Evolutionary conservation across 2,113 vertebrate genomes (phyloP).

Genomic region (Uria lomvia): DNA sequence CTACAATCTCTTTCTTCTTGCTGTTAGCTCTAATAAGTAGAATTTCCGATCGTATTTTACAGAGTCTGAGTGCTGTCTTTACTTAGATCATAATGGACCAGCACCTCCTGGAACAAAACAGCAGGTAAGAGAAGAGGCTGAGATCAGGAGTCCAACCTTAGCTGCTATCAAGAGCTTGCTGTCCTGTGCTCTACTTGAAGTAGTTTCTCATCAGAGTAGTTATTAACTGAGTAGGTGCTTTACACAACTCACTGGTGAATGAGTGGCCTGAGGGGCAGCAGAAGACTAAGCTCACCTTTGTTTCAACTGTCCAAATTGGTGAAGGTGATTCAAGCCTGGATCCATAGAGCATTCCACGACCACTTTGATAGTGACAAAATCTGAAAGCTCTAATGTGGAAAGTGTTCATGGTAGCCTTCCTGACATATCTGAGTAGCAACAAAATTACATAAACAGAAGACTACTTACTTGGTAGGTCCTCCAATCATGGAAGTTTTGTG

Average conservation of each 20-base stretch:
- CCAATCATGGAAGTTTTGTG: slow-evolving; percentile 77
- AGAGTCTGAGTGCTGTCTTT: background rate
- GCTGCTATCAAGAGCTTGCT: background rate
- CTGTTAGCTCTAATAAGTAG: background rate
- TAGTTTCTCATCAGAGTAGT: background rate
- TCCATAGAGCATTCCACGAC: background rate
- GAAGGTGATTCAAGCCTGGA: background rate
- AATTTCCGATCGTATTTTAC: background rate
- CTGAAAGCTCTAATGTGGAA: background rate
- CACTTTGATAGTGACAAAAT: background rate
- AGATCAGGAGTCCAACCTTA: background rate
- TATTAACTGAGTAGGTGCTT: background rate
- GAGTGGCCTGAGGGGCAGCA: background rate
- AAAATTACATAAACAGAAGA: background rate
- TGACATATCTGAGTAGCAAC: background rate
- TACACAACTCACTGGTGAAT: background rate
- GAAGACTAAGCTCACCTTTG: background rate
- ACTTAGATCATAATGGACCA: background rate
- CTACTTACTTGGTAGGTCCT: slow-evolving; percentile 68
- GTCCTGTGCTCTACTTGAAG: background rate
- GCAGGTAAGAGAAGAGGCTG: background rate
- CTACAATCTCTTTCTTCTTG: background rate
- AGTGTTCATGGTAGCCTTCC: background rate
- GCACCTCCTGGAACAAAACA: background rate
- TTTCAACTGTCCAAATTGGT: background rate